Conservation (phyloP, 2,797 vertebrate genomes). For the Falco biarmicus region DNA sequence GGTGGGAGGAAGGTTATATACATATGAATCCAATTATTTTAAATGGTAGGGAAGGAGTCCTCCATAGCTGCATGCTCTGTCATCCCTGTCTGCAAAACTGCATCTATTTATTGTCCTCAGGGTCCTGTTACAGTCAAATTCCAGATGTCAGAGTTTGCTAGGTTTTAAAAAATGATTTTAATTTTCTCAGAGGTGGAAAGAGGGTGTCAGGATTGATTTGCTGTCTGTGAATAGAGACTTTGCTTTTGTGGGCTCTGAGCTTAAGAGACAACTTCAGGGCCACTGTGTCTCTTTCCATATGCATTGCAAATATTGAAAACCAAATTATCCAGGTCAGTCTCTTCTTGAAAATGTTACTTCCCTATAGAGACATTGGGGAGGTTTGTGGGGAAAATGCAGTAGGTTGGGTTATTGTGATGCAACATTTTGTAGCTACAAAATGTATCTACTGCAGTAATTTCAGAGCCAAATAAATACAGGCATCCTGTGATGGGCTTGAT, state of each 20-base stretch:
- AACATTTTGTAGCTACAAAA: not conserved
- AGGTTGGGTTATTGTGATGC: not conserved
- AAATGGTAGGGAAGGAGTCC: not conserved
- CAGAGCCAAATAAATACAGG: not conserved
- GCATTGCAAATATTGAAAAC: not conserved
- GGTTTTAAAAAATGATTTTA: slow-evolving; percentile 41
- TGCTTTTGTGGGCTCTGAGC: not conserved
- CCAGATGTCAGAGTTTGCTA: slow-evolving; percentile 34
- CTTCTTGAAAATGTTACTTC: not conserved
- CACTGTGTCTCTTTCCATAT: not conserved
- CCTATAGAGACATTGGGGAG: not conserved
- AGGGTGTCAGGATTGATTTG: slow-evolving; percentile 20
- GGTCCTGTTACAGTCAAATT: slow-evolving; percentile 10
- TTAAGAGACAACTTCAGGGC: not conserved
- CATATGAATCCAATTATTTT: not conserved
- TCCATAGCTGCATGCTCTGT: not conserved
- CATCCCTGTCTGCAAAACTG: slow-evolving; percentile 46
- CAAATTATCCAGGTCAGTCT: not conserved
- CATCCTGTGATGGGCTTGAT: not conserved
- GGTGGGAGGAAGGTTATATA: not conserved
- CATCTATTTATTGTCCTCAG: not conserved
- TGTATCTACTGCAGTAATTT: too few relatives aligned
- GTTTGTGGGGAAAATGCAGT: not conserved
- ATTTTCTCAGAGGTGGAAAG: slow-evolving; percentile 32
- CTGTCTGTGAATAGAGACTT: not conserved